These are phyloP conservation scores for Odontocolon sp. DNA, from an alignment of 2,888 invertebrate species.

Conservation along the genomic window DNA sequence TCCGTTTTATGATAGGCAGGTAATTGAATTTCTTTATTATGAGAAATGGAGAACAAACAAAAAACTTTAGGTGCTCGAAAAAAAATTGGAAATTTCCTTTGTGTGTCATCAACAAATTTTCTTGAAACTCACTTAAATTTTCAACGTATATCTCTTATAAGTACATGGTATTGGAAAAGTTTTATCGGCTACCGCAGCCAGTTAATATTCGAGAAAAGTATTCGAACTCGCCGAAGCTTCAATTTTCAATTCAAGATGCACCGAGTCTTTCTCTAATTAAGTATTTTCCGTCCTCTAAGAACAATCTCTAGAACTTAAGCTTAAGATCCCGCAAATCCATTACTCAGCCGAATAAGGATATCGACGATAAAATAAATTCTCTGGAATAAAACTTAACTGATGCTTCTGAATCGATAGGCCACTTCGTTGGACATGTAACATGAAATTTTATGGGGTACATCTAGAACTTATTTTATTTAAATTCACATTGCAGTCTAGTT, in stretches of 20 bases:
- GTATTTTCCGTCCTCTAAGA: not conserved
- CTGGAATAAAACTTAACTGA: slow-evolving; percentile 6
- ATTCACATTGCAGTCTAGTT: slow-evolving; percentile 7
- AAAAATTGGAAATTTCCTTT: too few relatives aligned
- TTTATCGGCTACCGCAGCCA: slow-evolving; percentile 12
- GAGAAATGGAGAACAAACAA: not conserved
- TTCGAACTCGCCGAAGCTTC: not conserved
- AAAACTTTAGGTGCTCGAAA: not conserved
- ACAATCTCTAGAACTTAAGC: slow-evolving; percentile 30
- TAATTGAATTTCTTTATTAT: not conserved
- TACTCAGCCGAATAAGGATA: slow-evolving; percentile 19
- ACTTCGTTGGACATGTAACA: not conserved
- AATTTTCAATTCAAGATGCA: slow-evolving; percentile 14
- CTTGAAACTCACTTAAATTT: too few relatives aligned
- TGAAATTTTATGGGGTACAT: not conserved
- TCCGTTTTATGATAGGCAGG: not conserved
- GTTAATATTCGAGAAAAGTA: slow-evolving; percentile 9
- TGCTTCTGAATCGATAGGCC: slow-evolving; percentile 18
- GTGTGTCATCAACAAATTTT: too few relatives aligned
- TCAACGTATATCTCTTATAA: too few relatives aligned
- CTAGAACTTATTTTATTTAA: slow-evolving; percentile 26
- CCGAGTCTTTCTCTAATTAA: slow-evolving; percentile 33
- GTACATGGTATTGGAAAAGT: slow-evolving; percentile 26
- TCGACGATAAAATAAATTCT: slow-evolving; percentile 24
- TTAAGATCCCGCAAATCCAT: slow-evolving; percentile 18